Percentiles rank a stretch among this genome's conserved stretches.
Evolutionary conservation across 2,797 vertebrate species (phyloP).

Genomic region (Lithobates pipiens): DNA sequence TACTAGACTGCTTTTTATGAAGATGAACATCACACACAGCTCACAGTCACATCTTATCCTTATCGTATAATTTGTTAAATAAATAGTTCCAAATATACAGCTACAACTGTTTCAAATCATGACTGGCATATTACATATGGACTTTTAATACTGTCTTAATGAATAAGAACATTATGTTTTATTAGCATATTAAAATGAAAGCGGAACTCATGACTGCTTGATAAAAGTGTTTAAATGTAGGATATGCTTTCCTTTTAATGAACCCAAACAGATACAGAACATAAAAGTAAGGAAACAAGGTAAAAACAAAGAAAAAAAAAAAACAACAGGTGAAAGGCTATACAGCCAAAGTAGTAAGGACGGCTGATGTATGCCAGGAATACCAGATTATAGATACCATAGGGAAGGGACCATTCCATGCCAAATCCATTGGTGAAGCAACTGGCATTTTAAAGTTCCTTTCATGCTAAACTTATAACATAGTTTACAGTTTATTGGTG

Average conservation of each 20-base stretch:
- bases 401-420: too few relatives aligned
- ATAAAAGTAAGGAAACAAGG: neutral
- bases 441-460: too few relatives aligned
- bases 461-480: too few relatives aligned
- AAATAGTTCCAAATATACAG: constrained; percentile 50
- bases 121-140: neutral
- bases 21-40: constrained; percentile 22
- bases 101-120: constrained; percentile 6
- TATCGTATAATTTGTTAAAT: constrained; percentile 25
- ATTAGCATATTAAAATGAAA: neutral
- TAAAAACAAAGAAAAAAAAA: neutral
- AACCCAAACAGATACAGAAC: neutral
- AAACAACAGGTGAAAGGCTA: neutral
- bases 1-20: constrained; percentile 4
- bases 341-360: too few relatives aligned
- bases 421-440: too few relatives aligned
- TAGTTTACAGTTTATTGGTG: too few relatives aligned
- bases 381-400: too few relatives aligned
- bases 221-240: neutral
- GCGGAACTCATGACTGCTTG: neutral
- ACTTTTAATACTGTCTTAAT: constrained; percentile 2
- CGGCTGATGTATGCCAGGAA: too few relatives aligned
- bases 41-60: constrained; percentile 38
- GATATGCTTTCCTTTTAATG: neutral
- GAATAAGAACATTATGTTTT: neutral